Conservation (phyloP, 2,113 vertebrate genomes). For the Arothron firmamentum region DNA sequence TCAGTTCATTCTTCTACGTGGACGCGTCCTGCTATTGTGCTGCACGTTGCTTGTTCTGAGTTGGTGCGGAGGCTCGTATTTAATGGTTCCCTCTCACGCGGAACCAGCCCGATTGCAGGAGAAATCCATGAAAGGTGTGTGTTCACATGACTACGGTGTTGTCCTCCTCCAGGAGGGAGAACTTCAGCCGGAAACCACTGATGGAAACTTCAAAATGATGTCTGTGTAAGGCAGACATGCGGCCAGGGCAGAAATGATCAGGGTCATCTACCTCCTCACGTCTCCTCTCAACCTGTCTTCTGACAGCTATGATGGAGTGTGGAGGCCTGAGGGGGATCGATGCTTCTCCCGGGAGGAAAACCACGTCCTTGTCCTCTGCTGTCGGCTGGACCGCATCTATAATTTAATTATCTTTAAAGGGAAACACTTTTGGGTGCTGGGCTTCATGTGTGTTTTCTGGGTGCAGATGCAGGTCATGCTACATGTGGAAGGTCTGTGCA, state of each 20-base stretch:
- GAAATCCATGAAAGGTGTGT: background rate
- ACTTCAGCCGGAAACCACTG: too few species aligned
- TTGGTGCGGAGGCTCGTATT: too few species aligned
- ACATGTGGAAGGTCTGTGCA: background rate
- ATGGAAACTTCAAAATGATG: too few species aligned
- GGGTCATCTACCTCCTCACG: slow-evolving; percentile 2
- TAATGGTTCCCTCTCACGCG: too few species aligned
- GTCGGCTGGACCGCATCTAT: background rate
- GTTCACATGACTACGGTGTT: background rate
- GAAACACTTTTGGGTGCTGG: background rate
- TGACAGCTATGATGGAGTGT: slow-evolving; percentile 24
- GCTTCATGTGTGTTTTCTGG: background rate
- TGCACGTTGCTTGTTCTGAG: too few species aligned
- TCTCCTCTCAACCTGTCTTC: background rate
- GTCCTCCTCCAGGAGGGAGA: too few species aligned
- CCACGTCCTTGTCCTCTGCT: slow-evolving; percentile 6
- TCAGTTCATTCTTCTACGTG: too few species aligned
- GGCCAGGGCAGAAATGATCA: too few species aligned
- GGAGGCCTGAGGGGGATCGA: slow-evolving; percentile 1
- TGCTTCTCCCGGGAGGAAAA: slow-evolving; percentile 14
- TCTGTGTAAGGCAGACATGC: too few species aligned
- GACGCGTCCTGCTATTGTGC: too few species aligned
- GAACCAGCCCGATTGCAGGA: background rate
- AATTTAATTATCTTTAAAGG: slow-evolving; percentile 2
- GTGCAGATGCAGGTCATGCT: background rate